Conservation (phyloP, 2,797 vertebrate genomes). For the Halcyon chelicuti region DNA sequence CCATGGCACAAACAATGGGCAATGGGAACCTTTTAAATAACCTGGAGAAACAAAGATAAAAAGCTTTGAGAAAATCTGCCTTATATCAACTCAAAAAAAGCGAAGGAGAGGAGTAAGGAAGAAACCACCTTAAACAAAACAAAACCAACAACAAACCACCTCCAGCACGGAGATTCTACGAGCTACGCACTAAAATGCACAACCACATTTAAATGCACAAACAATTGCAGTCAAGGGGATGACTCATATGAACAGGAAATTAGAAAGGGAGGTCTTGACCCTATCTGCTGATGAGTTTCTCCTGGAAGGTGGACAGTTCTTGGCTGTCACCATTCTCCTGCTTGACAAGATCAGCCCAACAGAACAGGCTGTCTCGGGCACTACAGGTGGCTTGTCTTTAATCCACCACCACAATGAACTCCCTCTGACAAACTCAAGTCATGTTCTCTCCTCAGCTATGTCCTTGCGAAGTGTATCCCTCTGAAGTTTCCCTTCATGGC, state of each 20-base stretch:
- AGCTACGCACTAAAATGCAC: slow-evolving; percentile 44
- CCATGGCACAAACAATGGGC: slow-evolving; percentile 72
- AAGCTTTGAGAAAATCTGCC: slow-evolving; percentile 24
- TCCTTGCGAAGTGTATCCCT: background rate
- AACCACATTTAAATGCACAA: slow-evolving; percentile 46
- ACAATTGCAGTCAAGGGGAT: slow-evolving; percentile 23
- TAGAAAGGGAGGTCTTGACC: background rate
- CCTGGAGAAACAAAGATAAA: slow-evolving; percentile 44
- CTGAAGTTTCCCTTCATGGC: background rate
- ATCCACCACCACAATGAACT: background rate
- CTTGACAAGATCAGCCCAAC: background rate
- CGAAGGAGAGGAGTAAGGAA: background rate
- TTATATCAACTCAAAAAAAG: background rate
- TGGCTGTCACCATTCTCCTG: background rate
- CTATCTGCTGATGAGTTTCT: background rate
- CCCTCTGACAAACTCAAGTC: background rate
- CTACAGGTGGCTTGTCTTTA: background rate
- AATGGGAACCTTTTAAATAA: slow-evolving; percentile 64
- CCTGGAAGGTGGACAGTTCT: background rate
- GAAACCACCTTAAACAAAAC: slow-evolving; percentile 48
- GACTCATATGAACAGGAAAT: background rate
- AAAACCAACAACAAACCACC: slow-evolving; percentile 41
- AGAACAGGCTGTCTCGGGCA: background rate
- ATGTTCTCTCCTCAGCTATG: background rate
- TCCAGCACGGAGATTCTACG: slow-evolving; percentile 10